Evolutionary conservation across 1,140 invertebrate genomes (phyloP).

Genomic region (Schlechtendalia chinensis): DNA sequence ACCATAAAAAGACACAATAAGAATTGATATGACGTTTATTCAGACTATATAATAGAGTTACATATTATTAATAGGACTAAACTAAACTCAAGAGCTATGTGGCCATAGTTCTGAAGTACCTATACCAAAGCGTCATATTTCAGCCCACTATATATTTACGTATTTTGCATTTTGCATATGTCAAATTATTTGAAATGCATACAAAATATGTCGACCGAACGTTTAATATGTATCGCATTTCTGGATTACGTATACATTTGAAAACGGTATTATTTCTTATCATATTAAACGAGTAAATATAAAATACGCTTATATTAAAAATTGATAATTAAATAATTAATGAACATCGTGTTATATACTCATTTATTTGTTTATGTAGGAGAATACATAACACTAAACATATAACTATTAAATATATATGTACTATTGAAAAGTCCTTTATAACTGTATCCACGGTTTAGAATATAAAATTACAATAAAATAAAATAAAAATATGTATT

Average conservation of each 20-base stretch:
- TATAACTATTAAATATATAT: too few relatives aligned
- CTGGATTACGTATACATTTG: background rate
- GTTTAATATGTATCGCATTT: background rate
- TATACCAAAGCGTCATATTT: slow-evolving; percentile 8
- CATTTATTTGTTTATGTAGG: too few relatives aligned
- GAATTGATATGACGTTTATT: background rate
- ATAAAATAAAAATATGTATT: too few relatives aligned
- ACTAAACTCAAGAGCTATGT: slow-evolving; percentile 5
- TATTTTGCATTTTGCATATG: background rate
- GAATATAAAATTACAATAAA: too few relatives aligned
- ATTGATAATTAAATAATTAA: background rate
- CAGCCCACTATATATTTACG: background rate
- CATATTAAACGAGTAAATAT: background rate
- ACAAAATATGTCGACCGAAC: background rate
- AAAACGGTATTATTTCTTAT: background rate
- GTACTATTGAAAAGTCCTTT: too few relatives aligned
- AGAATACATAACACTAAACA: too few relatives aligned
- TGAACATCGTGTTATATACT: too few relatives aligned
- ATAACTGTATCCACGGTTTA: too few relatives aligned
- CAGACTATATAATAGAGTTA: background rate
- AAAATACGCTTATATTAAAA: background rate
- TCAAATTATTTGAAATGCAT: background rate
- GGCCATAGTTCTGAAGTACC: background rate
- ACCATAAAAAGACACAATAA: too few relatives aligned
- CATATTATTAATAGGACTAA: slow-evolving; percentile 26